These are phyloP conservation scores for Eubasilissa regina DNA, from an alignment of 1,140 invertebrate genomes.

Conservation along the genomic window DNA sequence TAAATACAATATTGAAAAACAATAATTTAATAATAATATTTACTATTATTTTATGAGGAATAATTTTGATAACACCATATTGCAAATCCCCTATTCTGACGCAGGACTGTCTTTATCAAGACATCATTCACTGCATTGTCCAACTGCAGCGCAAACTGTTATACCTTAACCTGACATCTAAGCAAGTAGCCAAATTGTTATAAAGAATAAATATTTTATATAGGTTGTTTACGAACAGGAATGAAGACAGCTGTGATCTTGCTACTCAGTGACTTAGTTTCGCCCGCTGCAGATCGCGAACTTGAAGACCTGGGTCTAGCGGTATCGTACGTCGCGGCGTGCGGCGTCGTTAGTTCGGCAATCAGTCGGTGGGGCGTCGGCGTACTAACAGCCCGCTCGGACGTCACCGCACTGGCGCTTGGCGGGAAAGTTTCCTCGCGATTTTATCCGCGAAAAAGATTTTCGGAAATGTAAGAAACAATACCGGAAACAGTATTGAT, in stretches of 20 bases:
- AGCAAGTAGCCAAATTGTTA: no score
- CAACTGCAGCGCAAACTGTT: constrained; percentile 18
- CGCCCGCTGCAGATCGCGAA: neutral
- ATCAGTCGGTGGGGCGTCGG: constrained; percentile 43
- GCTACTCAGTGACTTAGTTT: constrained; percentile 5
- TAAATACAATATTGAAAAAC: no score
- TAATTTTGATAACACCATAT: no score
- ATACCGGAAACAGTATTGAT: neutral
- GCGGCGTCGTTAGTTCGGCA: constrained; percentile 1
- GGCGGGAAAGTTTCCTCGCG: constrained; percentile 16
- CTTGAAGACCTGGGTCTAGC: neutral
- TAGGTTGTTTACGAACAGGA: no score
- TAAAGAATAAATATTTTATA: no score
- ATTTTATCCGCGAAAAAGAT: neutral
- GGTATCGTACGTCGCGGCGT: no score
- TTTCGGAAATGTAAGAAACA: neutral
- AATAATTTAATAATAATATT: no score
- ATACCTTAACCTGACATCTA: neutral
- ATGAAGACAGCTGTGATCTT: neutral
- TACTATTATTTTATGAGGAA: no score
- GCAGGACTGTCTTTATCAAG: neutral
- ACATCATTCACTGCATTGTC: constrained; percentile 10
- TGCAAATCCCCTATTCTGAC: no score
- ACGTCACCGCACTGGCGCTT: constrained; percentile 22
- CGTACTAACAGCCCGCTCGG: constrained; percentile 40